Evolutionary conservation across 2,113 vertebrate genomes (phyloP).

Genomic region (Apistogramma diplotaenia): DNA sequence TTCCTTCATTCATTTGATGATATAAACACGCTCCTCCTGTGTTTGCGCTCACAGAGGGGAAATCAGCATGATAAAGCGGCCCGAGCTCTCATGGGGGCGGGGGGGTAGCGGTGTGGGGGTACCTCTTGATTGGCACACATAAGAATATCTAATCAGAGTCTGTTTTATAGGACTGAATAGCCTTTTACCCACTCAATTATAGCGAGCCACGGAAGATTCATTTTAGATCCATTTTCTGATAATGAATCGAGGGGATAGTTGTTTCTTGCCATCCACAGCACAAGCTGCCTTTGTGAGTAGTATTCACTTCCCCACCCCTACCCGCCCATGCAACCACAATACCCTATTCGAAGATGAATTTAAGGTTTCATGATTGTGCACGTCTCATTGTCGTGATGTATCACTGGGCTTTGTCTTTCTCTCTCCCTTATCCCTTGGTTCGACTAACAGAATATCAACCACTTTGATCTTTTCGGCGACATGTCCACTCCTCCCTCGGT

Average conservation of each 20-base stretch:
- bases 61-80: slow-evolving; percentile 55
- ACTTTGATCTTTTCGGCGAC: slow-evolving; percentile 98
- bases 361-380: slow-evolving; percentile 39
- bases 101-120: not conserved
- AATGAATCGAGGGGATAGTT: slow-evolving; percentile 61
- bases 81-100: slow-evolving; percentile 24
- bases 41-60: slow-evolving; percentile 11
- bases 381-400: slow-evolving; percentile 49
- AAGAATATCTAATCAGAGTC: slow-evolving; percentile 71
- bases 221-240: slow-evolving; percentile 76
- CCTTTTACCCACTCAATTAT: slow-evolving; percentile 73
- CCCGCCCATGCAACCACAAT: slow-evolving; percentile 44
- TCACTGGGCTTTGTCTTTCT: slow-evolving; percentile 54
- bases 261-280: slow-evolving; percentile 61
- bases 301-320: slow-evolving; percentile 42
- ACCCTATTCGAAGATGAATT: slow-evolving; percentile 34
- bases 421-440: slow-evolving; percentile 3
- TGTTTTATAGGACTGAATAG: slow-evolving; percentile 68
- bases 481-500: slow-evolving; percentile 99
- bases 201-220: slow-evolving; percentile 63
- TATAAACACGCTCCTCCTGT: slow-evolving; percentile 43
- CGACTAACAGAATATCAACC: slow-evolving; percentile 90
- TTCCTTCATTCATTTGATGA: slow-evolving; percentile 32
- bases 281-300: slow-evolving; percentile 56
- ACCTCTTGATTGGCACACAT: slow-evolving; percentile 66